Evolutionary conservation across 2,888 invertebrate genomes (phyloP).

Genomic region (Elegia similella): DNA sequence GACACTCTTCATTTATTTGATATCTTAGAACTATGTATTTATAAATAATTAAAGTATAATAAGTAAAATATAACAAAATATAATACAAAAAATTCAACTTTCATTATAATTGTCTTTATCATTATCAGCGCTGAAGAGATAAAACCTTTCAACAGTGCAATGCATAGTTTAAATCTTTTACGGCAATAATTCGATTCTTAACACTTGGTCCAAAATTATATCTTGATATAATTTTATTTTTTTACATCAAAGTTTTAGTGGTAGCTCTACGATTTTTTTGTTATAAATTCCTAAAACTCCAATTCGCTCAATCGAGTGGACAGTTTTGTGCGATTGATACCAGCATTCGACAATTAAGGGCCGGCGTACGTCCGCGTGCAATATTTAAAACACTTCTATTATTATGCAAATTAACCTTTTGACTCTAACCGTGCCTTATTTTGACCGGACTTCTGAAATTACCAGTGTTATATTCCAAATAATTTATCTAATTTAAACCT

Average conservation of each 20-base stretch:
- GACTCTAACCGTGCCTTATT: conserved; percentile 49
- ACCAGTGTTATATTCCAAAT: conserved; percentile 17
- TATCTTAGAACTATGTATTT: too few relatives aligned
- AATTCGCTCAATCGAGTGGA: conserved; percentile 63
- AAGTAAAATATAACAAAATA: too few relatives aligned
- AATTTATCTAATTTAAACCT: conserved; percentile 19
- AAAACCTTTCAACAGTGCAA: too few relatives aligned
- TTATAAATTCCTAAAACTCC: conserved; percentile 58
- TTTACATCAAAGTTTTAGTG: neutral
- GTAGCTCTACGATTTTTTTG: conserved; percentile 38
- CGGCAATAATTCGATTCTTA: too few relatives aligned
- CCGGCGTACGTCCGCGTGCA: conserved; percentile 56
- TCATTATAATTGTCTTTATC: too few relatives aligned
- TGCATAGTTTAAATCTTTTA: too few relatives aligned
- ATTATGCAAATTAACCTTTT: conserved; percentile 78
- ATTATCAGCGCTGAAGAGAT: too few relatives aligned
- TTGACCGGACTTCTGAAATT: conserved; percentile 34
- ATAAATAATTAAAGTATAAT: too few relatives aligned
- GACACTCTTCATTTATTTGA: too few relatives aligned
- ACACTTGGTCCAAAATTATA: too few relatives aligned
- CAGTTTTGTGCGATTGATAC: conserved; percentile 77
- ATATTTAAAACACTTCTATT: conserved; percentile 74
- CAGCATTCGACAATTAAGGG: conserved; percentile 72
- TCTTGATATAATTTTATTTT: neutral
- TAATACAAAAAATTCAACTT: too few relatives aligned